A percentile compares a stretch with the other conserved stretches of the same genome.
Evolutionary conservation across 2,113 vertebrate genomes (phyloP).

Genomic region (Anser cygnoides): DNA sequence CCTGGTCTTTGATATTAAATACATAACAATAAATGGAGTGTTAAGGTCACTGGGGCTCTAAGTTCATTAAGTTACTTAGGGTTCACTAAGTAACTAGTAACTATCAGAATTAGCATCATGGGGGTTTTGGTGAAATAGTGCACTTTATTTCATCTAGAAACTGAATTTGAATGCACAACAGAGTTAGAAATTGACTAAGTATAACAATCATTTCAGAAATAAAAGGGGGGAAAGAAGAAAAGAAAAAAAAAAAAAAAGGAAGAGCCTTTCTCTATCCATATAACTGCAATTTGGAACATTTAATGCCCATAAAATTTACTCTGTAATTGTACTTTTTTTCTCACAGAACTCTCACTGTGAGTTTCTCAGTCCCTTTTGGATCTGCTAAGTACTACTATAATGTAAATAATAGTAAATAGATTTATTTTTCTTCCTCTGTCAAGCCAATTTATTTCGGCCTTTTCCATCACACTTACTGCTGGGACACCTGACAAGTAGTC

Average conservation of each 20-base stretch:
- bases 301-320: not conserved
- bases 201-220: not conserved
- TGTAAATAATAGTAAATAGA: conserved; percentile 35
- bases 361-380: not conserved
- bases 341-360: not conserved
- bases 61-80: not conserved
- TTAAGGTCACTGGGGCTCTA: accelerated
- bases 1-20: not conserved
- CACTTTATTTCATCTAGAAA: not conserved
- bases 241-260: not conserved
- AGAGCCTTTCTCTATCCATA: not conserved
- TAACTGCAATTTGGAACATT: not conserved
- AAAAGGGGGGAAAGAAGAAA: not conserved
- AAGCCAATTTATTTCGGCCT: conserved; percentile 37
- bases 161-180: not conserved
- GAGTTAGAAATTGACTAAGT: not conserved
- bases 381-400: not conserved
- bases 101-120: not conserved
- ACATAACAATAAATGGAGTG: not conserved
- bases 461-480: conserved; percentile 18
- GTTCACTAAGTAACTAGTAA: not conserved
- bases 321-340: not conserved
- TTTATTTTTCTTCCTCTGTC: conserved; percentile 24
- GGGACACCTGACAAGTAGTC: conserved; percentile 11
- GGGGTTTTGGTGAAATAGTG: not conserved